These are phyloP conservation scores for Pristionchus japonicus DNA, from an alignment of 2,888 invertebrate species.

Conservation along the genomic window DNA sequence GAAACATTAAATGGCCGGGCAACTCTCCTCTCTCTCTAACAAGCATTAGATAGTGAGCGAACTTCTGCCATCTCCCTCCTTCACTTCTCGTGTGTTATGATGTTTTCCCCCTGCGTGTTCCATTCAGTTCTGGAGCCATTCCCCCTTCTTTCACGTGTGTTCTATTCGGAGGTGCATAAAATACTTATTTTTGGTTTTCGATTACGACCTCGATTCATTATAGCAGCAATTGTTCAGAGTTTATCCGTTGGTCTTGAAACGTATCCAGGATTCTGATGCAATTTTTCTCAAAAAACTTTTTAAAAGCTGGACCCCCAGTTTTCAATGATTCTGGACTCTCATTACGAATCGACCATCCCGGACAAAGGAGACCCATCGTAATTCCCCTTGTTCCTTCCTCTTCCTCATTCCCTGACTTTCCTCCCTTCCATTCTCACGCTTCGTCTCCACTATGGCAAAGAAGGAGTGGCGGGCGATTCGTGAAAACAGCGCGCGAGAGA, in stretches of 20 bases:
- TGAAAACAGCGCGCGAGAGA: conserved; percentile 18
- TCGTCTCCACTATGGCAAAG: neutral
- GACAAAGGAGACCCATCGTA: too few relatives aligned
- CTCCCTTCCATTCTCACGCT: conserved; percentile 2
- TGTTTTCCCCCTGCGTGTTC: neutral
- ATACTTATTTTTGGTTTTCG: too few relatives aligned
- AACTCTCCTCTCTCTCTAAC: neutral
- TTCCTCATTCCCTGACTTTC: neutral
- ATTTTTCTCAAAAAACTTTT: too few relatives aligned
- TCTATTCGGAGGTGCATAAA: neutral
- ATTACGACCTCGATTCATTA: neutral
- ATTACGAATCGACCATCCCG: too few relatives aligned
- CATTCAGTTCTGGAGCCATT: conserved; percentile 23
- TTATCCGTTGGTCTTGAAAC: neutral
- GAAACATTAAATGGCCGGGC: neutral
- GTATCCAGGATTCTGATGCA: neutral
- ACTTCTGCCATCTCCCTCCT: neutral
- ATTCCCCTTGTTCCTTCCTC: too few relatives aligned
- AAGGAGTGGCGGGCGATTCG: neutral
- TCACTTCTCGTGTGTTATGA: neutral
- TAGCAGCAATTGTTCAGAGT: neutral
- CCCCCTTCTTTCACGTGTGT: neutral
- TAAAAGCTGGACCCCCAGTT: too few relatives aligned
- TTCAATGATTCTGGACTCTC: too few relatives aligned
- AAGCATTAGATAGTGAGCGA: conserved; percentile 2